phyloP scores from a whole-genome alignment of 2,888 invertebrate genomes.

The Conomelus anceps region DNA sequence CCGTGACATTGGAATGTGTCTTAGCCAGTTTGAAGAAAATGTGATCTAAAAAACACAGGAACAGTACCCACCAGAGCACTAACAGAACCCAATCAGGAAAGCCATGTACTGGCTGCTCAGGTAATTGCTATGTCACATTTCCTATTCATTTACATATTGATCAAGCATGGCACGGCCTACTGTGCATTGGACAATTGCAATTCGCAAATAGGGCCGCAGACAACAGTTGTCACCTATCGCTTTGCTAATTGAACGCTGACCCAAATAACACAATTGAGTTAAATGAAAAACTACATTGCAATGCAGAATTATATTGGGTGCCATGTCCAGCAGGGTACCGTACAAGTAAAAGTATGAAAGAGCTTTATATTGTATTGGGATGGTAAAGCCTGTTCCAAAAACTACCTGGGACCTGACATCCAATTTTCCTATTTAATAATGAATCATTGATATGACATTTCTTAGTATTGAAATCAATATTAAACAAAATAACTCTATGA shows the following conservation, averaged over 20 bases:
- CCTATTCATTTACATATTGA: background rate
- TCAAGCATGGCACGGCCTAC: background rate
- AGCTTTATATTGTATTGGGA: background rate
- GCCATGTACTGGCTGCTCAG: background rate
- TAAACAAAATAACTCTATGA: no score
- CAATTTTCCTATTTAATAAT: background rate
- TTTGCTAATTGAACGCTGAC: background rate
- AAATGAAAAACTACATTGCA: no score
- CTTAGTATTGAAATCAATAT: no score
- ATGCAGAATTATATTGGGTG: background rate
- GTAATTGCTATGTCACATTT: background rate
- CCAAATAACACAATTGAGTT: background rate
- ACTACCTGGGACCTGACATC: background rate
- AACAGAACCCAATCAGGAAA: background rate
- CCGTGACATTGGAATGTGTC: background rate
- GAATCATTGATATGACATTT: background rate
- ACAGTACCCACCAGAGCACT: background rate
- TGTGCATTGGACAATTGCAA: background rate
- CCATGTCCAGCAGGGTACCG: background rate
- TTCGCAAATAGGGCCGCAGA: background rate
- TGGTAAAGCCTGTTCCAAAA: background rate
- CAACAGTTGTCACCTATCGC: background rate
- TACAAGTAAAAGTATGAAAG: background rate
- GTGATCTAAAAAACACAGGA: background rate
- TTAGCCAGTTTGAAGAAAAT: background rate